Percentiles rank a stretch among this genome's conserved stretches.
Conservation (phyloP, 2,888 invertebrate genomes). For the Agrotis ipsilon region DNA sequence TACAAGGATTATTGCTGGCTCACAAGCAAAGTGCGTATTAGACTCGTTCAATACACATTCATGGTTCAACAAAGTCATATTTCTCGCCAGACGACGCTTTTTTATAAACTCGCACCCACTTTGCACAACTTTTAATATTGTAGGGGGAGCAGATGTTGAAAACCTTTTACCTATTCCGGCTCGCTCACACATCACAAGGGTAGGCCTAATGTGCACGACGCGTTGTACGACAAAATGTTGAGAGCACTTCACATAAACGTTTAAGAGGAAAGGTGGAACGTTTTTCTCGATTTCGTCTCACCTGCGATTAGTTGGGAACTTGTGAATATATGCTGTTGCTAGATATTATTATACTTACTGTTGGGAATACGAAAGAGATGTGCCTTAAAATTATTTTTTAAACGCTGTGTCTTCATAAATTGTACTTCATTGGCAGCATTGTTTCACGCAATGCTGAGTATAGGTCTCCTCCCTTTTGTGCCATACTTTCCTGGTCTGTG, state of each 20-base stretch:
- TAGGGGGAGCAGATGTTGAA: constrained; percentile 85
- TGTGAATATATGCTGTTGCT: constrained; percentile 1
- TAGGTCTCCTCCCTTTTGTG: background rate
- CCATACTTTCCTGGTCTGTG: background rate
- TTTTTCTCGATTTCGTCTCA: constrained; percentile 73
- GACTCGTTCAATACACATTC: constrained; percentile 62
- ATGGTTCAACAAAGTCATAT: constrained; percentile 58
- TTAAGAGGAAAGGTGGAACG: constrained; percentile 70
- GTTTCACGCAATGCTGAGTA: too few species aligned
- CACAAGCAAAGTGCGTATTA: constrained; percentile 66
- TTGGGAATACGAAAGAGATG: background rate
- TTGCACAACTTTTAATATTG: constrained; percentile 84
- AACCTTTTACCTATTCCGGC: constrained; percentile 80
- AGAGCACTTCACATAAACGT: constrained; percentile 75
- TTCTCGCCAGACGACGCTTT: constrained; percentile 69
- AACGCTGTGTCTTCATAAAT: background rate
- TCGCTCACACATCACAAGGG: constrained; percentile 76
- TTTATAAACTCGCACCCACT: constrained; percentile 82
- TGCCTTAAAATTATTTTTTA: background rate
- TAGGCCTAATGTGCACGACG: constrained; percentile 75
- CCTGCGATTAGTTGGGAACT: constrained; percentile 41
- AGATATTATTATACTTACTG: background rate
- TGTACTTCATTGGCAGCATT: background rate
- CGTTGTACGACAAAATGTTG: constrained; percentile 73
- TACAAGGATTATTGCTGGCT: constrained; percentile 62